Evolutionary conservation across 2,797 vertebrate species (phyloP), one percentile per base, ranked within the genome.

Genomic region (Sternotherus odoratus): DNA sequence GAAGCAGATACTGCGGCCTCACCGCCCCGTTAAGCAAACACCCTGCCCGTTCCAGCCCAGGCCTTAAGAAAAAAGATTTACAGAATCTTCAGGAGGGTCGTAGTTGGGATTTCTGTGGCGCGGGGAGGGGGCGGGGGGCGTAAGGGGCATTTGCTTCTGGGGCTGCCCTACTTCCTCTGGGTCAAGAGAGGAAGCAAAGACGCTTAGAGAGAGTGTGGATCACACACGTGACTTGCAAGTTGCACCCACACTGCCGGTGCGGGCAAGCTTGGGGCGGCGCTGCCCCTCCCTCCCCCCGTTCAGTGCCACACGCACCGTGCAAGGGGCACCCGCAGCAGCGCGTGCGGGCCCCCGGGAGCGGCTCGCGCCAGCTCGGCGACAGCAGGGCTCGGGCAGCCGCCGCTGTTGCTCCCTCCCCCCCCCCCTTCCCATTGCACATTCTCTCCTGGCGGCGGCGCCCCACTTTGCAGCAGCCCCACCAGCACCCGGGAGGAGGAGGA

Each of bases 391-490:
- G n/a, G 57, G 82, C 86, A 48, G 83, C 50, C 84, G 69, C 54
- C 77, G 50, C 19, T 54, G 66, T 69, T 69, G n/a, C 81, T 19
- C 46, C 30, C 9, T 26, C 69, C 28, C 66, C 3, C 12, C 12
- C 16, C 26, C 39, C 28, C 5, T 50, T 15, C 77, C 36, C 4
- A 85, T 95, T 96, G 95, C 97, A 79, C 97, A 97, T 97, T 97
- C 96, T 97, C 90, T 97, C 97, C 97, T 96, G 96, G 97, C 96
- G 97, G 97, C 96, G 97, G 97, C 97, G 97, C 97, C 85, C 80
- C 95, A 92, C 96, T 93, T 72, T 88, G 97, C 95, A 17, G 90
- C 87, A 36, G n/a, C 33, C 19, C 80, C 51, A 48, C 30, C 30
- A 19, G 26, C 48, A 24, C 28, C 33, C 49, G 49, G 23, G 43